These are phyloP conservation scores for Betta splendens DNA, from an alignment of 2,797 vertebrate species.

Conservation along the genomic window DNA sequence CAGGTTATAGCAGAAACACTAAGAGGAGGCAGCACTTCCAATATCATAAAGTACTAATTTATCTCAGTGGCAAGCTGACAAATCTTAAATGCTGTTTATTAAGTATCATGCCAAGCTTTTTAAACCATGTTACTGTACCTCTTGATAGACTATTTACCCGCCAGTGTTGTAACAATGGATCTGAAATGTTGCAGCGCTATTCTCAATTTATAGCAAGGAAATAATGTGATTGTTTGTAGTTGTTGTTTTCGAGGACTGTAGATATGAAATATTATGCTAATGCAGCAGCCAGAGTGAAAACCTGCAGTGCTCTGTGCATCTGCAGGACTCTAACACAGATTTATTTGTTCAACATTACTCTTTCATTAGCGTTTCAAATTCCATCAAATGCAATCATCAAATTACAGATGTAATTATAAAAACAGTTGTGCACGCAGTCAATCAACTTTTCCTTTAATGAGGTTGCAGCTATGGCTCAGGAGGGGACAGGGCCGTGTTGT, in stretches of 20 bases:
- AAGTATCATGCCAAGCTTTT: constrained; percentile 34
- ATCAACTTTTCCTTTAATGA: constrained; percentile 50
- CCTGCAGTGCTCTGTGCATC: background rate
- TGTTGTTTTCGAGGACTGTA: background rate
- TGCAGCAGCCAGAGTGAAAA: background rate
- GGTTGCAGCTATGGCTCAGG: constrained; percentile 35
- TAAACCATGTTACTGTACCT: constrained; percentile 32
- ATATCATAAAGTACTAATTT: constrained; percentile 50
- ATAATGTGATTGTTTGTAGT: constrained; percentile 13
- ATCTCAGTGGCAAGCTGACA: constrained; percentile 46
- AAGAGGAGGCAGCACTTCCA: constrained; percentile 17
- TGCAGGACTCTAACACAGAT: constrained; percentile 4
- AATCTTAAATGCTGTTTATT: constrained; percentile 55
- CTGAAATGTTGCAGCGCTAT: constrained; percentile 14
- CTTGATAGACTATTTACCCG: constrained; percentile 37
- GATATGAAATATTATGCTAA: constrained; percentile 2
- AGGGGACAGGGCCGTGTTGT: constrained; percentile 29
- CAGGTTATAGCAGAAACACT: constrained; percentile 31
- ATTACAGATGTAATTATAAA: constrained; percentile 51
- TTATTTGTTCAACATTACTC: constrained; percentile 26
- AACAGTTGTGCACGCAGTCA: constrained; percentile 44
- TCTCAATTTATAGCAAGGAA: constrained; percentile 19
- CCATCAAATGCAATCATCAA: constrained; percentile 44
- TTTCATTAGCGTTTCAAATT: constrained; percentile 45
- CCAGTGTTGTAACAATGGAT: constrained; percentile 18